Conservation (phyloP, 2,888 invertebrate genomes). For the Napeogenes sylphis region DNA sequence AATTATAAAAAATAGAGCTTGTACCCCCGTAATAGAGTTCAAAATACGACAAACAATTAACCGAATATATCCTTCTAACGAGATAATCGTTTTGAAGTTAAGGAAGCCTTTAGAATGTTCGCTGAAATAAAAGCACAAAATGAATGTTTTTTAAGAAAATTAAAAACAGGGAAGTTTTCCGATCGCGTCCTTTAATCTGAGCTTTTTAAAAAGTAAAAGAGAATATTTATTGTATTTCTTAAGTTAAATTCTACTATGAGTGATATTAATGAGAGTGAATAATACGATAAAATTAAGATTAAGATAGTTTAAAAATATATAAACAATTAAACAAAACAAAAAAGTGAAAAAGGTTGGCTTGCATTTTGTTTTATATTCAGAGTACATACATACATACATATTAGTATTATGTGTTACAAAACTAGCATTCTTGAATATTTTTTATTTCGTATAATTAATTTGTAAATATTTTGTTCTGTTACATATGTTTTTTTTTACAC, state of each 20-base stretch:
- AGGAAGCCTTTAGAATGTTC: conserved; percentile 71
- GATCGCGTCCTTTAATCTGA: conserved; percentile 72
- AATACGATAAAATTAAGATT: no score
- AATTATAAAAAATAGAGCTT: conserved; percentile 52
- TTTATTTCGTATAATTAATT: no score
- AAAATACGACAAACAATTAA: conserved; percentile 44
- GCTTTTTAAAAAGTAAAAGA: conserved; percentile 76
- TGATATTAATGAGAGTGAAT: no score
- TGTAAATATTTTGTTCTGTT: no score
- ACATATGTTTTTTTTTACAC: no score
- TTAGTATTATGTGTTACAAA: no score
- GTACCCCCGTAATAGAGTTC: conserved; percentile 46
- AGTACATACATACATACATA: no score
- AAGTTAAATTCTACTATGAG: not conserved
- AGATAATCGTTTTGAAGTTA: conserved; percentile 67
- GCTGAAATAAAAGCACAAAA: conserved; percentile 60
- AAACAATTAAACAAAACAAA: no score
- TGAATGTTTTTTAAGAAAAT: conserved; percentile 75
- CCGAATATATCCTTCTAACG: conserved; percentile 54
- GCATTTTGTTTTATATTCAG: no score
- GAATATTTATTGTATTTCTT: conserved; percentile 71
- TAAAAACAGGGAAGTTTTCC: conserved; percentile 75
- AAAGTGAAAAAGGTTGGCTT: no score
- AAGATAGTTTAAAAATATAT: no score
- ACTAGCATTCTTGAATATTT: no score